Conservation (phyloP, 2,888 invertebrate species). For the Acleris emargana region DNA sequence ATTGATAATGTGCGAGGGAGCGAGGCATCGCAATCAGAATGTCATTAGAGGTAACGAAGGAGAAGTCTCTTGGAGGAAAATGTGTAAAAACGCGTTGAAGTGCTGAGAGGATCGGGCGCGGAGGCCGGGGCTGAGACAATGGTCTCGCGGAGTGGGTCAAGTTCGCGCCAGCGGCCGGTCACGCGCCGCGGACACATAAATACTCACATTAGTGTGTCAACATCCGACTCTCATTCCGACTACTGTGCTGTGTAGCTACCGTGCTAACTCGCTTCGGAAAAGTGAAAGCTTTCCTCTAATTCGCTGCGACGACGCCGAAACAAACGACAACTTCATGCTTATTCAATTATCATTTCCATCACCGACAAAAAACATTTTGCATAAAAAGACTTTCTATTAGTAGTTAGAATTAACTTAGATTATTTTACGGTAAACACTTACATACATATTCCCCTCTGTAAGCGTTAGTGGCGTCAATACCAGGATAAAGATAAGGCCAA, state of each 20-base stretch:
- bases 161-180: conserved; percentile 62
- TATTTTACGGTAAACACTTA: not conserved
- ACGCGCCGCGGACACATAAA: conserved; percentile 50
- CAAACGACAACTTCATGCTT: conserved; percentile 14
- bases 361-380: not conserved
- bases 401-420: not conserved
- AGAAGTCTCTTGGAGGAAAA: conserved; percentile 41
- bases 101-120: conserved; percentile 49
- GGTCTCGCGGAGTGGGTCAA: conserved; percentile 77
- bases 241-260: conserved; percentile 8
- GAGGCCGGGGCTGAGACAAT: conserved; percentile 73
- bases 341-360: not conserved
- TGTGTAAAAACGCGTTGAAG: conserved; percentile 50
- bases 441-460: conserved; percentile 6
- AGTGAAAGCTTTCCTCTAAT: conserved; percentile 32
- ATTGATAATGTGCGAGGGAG: conserved; percentile 13
- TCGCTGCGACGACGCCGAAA: conserved; percentile 17
- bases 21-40: conserved; percentile 22
- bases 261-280: conserved; percentile 11
- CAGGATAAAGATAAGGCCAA: conserved; percentile 24
- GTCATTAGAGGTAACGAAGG: conserved; percentile 21
- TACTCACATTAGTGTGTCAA: conserved; percentile 31
- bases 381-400: not conserved
- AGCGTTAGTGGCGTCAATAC: not conserved
- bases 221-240: conserved; percentile 26